Percentiles rank a stretch among this genome's conserved stretches.
These are phyloP conservation scores for Pygoscelis adeliae DNA, from an alignment of 2,113 vertebrate species.

Conservation along the genomic window DNA sequence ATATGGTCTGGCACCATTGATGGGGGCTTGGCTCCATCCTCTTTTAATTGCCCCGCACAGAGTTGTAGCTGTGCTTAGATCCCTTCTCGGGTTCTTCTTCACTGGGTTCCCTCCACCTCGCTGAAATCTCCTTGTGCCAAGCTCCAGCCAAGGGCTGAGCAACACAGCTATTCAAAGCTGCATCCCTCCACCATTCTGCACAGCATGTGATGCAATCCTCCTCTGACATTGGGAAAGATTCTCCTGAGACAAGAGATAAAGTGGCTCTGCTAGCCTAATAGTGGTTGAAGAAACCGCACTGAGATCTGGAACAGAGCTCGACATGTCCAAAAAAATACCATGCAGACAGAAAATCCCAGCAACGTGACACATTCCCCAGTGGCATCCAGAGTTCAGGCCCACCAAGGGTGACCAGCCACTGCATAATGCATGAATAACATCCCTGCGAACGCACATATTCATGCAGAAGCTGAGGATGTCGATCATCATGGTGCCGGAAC, in stretches of 20 bases:
- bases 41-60: not conserved
- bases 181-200: not conserved
- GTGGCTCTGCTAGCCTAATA: not conserved
- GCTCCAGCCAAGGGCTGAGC: not conserved
- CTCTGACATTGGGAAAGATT: not conserved
- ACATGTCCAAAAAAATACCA: not conserved
- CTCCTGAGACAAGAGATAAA: not conserved
- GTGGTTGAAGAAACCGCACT: not conserved
- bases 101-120: fast-evolving
- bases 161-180: not conserved
- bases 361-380: fast-evolving
- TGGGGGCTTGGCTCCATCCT: not conserved
- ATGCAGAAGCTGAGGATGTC: not conserved
- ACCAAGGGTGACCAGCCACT: not conserved
- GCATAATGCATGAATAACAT: fast-evolving
- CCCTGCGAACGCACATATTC: fast-evolving
- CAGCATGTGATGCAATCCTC: fast-evolving
- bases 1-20: not conserved
- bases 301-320: not conserved
- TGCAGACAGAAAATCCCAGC: not conserved
- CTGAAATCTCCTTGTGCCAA: not conserved
- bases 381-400: not conserved
- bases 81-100: not conserved
- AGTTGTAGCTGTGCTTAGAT: not conserved
- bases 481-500: not conserved